Conservation (phyloP, 2,888 invertebrate species). For the Pyrgus malvae region DNA sequence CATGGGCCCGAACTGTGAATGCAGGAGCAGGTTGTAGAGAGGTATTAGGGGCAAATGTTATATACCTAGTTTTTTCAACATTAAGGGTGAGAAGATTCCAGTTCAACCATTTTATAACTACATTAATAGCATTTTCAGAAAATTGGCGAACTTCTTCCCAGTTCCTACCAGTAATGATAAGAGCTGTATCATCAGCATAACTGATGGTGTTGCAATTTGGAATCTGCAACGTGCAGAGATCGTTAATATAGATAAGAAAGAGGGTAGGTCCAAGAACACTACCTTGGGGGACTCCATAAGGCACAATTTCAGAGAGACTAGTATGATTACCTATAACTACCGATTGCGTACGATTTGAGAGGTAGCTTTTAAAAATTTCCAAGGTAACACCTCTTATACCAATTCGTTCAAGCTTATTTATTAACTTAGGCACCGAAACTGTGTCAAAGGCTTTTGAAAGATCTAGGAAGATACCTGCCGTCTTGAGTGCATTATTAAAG, state of each 20-base stretch:
- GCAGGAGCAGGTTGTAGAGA: not conserved
- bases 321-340: not conserved
- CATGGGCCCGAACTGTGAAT: not conserved
- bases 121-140: not conserved
- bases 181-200: not conserved
- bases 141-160: not conserved
- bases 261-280: no score
- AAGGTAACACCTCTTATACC: not conserved
- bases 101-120: not conserved
- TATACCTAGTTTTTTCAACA: not conserved
- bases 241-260: no score
- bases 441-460: slow-evolving; percentile 2
- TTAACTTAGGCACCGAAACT: no score
- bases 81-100: not conserved
- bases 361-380: not conserved
- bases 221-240: not conserved
- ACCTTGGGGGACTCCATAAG: not conserved
- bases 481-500: not conserved
- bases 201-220: not conserved
- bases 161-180: not conserved
- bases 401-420: not conserved
- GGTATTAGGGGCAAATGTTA: not conserved
- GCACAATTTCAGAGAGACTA: not conserved
- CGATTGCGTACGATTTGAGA: not conserved
- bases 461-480: not conserved